A percentile compares a stretch with the other conserved stretches of the same genome.
Conservation (phyloP, 1,140 invertebrate genomes). For the Druon quercuslanigerum region DNA sequence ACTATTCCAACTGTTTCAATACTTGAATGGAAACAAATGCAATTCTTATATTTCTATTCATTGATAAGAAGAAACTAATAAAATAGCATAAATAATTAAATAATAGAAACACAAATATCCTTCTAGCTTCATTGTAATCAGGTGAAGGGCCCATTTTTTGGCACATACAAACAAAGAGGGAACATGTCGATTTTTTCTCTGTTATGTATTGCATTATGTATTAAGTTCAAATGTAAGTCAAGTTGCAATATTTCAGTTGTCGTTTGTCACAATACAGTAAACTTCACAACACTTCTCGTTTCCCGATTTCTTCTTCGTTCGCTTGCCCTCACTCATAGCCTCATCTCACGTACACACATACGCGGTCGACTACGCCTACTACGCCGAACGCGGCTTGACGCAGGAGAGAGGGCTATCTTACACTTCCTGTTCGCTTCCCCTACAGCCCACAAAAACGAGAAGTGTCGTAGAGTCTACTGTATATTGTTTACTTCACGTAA, state of each 20-base stretch:
- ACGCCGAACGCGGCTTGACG: no score
- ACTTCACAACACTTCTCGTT: no score
- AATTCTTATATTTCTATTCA: neutral
- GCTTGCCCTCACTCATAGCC: no score
- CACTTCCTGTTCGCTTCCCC: no score
- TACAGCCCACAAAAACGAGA: no score
- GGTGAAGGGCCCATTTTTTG: conserved; percentile 21
- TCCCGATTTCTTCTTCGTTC: no score
- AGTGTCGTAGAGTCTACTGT: no score
- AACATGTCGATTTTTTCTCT: conserved; percentile 18
- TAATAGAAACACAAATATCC: conserved; percentile 7
- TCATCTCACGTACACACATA: no score
- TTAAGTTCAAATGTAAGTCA: neutral
- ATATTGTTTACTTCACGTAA: neutral
- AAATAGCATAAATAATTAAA: neutral
- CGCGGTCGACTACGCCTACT: no score
- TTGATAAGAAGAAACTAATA: neutral
- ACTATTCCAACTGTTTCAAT: neutral
- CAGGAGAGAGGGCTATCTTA: no score
- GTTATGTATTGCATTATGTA: conserved; percentile 11
- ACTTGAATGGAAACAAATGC: neutral
- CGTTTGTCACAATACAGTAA: no score
- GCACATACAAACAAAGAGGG: conserved; percentile 1
- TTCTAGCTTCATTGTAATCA: conserved; percentile 11
- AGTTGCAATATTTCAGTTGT: no score